Conservation (phyloP, 2,888 invertebrate genomes). For the Hypomecis punctinalis region DNA sequence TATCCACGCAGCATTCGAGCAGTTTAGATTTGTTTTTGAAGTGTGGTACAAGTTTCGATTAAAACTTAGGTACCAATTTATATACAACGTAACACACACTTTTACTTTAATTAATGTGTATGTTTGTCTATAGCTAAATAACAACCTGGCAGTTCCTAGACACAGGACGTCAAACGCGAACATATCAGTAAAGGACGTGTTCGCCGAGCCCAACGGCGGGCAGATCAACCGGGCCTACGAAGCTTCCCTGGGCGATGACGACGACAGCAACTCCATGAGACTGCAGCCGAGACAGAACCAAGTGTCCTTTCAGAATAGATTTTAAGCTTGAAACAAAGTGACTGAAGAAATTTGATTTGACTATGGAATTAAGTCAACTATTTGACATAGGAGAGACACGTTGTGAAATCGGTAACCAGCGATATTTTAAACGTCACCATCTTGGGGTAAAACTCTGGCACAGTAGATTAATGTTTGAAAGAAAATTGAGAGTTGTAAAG, state of each 20-base stretch:
- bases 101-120: not conserved
- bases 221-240: conserved; percentile 92
- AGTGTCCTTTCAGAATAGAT: conserved; percentile 85
- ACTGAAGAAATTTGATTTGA: conserved; percentile 6
- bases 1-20: too few relatives aligned
- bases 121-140: conserved; percentile 80
- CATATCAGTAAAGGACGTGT: conserved; percentile 92
- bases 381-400: not conserved
- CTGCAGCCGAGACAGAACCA: conserved; percentile 88
- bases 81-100: too few relatives aligned
- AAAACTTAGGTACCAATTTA: too few relatives aligned
- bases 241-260: conserved; percentile 86
- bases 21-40: too few relatives aligned
- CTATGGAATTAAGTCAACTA: not conserved
- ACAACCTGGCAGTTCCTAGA: conserved; percentile 86
- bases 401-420: too few relatives aligned
- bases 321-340: conserved; percentile 47
- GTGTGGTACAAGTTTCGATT: too few relatives aligned
- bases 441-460: not conserved
- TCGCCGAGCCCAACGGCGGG: conserved; percentile 89
- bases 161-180: conserved; percentile 91
- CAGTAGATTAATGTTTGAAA: too few relatives aligned
- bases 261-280: conserved; percentile 89
- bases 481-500: too few relatives aligned
- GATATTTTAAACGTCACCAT: too few relatives aligned